Conservation (phyloP, 2,113 vertebrate species). For the Xiphias gladius region DNA sequence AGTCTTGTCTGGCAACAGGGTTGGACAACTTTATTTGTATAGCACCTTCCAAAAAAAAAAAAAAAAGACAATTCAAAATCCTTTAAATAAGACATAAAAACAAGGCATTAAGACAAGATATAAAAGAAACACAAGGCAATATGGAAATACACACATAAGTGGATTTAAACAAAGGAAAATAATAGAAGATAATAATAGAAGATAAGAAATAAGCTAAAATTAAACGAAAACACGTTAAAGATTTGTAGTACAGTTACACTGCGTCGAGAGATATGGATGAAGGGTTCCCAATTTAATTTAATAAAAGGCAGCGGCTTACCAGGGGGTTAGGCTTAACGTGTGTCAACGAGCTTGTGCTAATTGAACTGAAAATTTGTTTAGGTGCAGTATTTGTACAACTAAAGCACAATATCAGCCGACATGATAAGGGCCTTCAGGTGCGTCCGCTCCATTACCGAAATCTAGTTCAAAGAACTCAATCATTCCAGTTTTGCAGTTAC, state of each 20-base stretch:
- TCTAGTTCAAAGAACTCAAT: too few relatives aligned
- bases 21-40: neutral
- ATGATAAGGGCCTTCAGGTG: neutral
- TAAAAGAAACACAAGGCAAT: neutral
- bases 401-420: neutral
- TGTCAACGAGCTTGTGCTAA: too few relatives aligned
- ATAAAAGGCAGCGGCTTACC: neutral
- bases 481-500: too few relatives aligned
- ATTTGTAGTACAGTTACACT: neutral
- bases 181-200: too few relatives aligned
- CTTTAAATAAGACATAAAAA: neutral
- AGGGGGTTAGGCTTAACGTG: too few relatives aligned
- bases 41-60: neutral
- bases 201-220: too few relatives aligned
- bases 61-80: neutral
- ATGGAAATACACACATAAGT: neutral
- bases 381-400: neutral
- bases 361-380: neutral
- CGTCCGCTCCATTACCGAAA: too few relatives aligned
- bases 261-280: neutral
- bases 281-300: neutral
- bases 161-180: neutral
- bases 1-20: neutral
- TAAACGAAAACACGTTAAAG: neutral
- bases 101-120: neutral